phyloP scores from a whole-genome alignment of 2,113 vertebrate species.

The Bubo scandiacus region DNA sequence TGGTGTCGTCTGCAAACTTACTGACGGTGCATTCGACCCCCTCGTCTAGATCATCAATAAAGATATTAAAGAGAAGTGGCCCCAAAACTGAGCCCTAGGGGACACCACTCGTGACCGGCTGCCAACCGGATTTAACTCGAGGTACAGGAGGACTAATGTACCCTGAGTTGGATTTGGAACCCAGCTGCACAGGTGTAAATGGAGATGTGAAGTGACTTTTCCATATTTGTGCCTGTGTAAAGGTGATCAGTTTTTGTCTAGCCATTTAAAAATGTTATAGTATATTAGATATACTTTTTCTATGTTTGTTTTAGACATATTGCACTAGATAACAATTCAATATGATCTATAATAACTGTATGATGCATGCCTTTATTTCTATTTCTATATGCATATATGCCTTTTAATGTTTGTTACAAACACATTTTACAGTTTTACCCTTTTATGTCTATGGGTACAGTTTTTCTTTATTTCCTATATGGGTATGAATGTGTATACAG shows the following conservation, averaged over 20 bases:
- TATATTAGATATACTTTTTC: background rate
- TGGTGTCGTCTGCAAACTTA: too few relatives aligned
- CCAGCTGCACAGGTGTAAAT: background rate
- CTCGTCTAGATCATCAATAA: too few relatives aligned
- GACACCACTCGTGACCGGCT: too few relatives aligned
- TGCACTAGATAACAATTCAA: background rate
- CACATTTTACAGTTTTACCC: background rate
- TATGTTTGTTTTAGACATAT: background rate
- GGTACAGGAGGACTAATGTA: fast-evolving
- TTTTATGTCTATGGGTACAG: too few relatives aligned
- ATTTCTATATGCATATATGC: background rate
- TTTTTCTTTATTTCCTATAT: background rate
- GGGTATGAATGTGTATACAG: background rate
- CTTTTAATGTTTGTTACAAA: background rate
- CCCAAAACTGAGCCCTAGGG: too few relatives aligned
- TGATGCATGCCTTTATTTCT: background rate
- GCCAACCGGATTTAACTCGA: too few relatives aligned
- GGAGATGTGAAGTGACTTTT: background rate
- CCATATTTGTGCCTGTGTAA: background rate
- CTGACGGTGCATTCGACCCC: too few relatives aligned
- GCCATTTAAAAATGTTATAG: background rate
- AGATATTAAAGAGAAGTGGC: too few relatives aligned
- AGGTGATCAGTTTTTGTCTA: background rate
- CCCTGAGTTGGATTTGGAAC: background rate
- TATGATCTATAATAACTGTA: too few relatives aligned